These are phyloP conservation scores for Dinocampus coccinellae DNA, from an alignment of 2,888 invertebrate species.

Conservation along the genomic window DNA sequence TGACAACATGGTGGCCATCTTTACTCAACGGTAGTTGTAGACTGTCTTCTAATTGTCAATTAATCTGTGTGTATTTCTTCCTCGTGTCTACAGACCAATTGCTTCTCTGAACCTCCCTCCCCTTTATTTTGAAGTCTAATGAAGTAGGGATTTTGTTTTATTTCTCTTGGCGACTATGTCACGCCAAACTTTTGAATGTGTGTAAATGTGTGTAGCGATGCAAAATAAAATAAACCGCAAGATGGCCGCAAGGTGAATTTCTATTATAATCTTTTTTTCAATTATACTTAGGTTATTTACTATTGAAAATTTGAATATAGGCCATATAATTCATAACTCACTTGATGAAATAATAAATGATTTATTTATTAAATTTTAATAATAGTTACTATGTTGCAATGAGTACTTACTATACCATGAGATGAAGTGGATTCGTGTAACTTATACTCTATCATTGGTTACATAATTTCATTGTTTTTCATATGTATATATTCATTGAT, in stretches of 20 bases:
- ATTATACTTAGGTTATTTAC: too few species aligned
- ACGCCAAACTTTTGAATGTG: too few species aligned
- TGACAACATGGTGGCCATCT: slow-evolving; percentile 86
- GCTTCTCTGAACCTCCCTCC: not conserved
- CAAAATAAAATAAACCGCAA: too few species aligned
- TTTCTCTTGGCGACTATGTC: not conserved
- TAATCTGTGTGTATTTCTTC: too few species aligned
- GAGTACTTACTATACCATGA: not conserved
- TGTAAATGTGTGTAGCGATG: too few species aligned
- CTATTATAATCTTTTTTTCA: too few species aligned
- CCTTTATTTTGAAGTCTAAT: not conserved
- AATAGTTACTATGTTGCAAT: not conserved
- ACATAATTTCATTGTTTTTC: not conserved
- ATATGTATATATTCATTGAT: not conserved
- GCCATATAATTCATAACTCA: not conserved
- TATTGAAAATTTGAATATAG: not conserved
- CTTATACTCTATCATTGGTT: not conserved
- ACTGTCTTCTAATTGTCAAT: too few species aligned
- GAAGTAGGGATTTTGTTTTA: not conserved
- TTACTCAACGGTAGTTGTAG: slow-evolving; percentile 61
- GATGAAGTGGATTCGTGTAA: not conserved
- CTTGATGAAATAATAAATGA: not conserved
- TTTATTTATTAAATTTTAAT: not conserved
- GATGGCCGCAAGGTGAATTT: too few species aligned
- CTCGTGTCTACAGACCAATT: not conserved